Conservation (phyloP, 2,797 vertebrate species). For the Bradypodion ventrale region DNA sequence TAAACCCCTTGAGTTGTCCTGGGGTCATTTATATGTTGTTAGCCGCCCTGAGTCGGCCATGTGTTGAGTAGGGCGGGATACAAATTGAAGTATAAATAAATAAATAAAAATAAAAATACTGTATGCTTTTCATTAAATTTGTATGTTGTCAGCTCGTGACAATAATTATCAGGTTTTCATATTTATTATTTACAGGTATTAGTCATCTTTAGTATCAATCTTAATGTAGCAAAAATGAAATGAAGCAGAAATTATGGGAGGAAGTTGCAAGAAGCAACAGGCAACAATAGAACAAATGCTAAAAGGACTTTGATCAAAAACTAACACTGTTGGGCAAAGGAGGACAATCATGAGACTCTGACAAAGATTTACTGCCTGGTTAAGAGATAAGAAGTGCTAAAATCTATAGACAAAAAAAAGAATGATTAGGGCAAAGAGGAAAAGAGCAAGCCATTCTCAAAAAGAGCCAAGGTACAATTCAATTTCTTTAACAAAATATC, state of each 20-base stretch:
- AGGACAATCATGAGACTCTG: not conserved
- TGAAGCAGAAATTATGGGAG: not conserved
- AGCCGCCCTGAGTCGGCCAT: too few relatives aligned
- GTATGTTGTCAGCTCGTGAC: not conserved
- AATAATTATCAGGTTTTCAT: not conserved
- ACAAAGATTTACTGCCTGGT: not conserved
- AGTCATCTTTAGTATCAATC: not conserved
- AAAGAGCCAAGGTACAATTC: not conserved
- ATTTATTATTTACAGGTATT: not conserved
- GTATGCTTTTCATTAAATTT: not conserved
- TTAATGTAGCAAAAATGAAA: not conserved
- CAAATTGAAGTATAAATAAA: too few relatives aligned
- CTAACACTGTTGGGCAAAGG: not conserved
- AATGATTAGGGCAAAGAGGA: not conserved
- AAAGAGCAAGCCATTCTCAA: not conserved
- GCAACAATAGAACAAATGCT: not conserved
- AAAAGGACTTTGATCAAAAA: constrained; percentile 19
- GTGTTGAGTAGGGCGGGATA: too few relatives aligned
- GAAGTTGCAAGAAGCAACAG: not conserved
- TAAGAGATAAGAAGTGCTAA: not conserved
- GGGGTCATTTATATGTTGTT: too few relatives aligned
- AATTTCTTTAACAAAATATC: too few relatives aligned
- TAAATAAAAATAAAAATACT: too few relatives aligned
- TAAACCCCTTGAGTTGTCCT: too few relatives aligned
- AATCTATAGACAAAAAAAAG: not conserved